Conservation (phyloP, 2,113 vertebrate species). For the Hoplias malabaricus region DNA sequence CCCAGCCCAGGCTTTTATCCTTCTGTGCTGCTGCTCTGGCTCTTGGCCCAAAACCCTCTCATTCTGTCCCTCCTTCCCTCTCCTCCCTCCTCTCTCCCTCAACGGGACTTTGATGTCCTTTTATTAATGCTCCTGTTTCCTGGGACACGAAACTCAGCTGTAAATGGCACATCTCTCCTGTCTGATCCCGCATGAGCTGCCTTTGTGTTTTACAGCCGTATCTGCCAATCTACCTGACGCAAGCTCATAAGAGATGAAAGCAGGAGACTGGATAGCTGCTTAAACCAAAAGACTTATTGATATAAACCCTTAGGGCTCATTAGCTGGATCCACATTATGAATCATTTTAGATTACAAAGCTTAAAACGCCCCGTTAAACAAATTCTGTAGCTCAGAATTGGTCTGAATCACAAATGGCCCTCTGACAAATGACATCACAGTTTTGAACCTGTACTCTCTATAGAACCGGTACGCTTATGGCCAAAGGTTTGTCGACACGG, state of each 20-base stretch:
- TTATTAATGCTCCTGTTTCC: slow-evolving; percentile 54
- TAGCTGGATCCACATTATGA: not conserved
- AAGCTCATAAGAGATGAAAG: not conserved
- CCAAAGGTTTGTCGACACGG: no score
- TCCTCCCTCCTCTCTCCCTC: slow-evolving; percentile 40
- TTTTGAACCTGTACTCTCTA: no score
- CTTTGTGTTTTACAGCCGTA: not conserved
- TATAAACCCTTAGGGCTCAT: not conserved
- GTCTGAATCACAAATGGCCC: no score
- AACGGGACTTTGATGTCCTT: not conserved
- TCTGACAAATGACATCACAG: no score
- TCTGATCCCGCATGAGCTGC: not conserved
- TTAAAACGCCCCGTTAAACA: not conserved
- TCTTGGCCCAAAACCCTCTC: not conserved
- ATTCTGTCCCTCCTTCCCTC: not conserved
- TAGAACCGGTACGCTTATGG: no score
- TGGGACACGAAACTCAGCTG: not conserved
- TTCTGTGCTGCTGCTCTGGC: not conserved
- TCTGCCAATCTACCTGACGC: not conserved
- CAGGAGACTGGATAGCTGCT: not conserved
- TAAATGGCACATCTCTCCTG: not conserved
- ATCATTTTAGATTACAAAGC: not conserved
- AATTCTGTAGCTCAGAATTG: not conserved
- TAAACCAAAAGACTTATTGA: not conserved
- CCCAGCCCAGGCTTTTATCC: not conserved